Evolutionary conservation across 2,888 invertebrate genomes (phyloP).

Genomic region (Brassicogethes aeneus): DNA sequence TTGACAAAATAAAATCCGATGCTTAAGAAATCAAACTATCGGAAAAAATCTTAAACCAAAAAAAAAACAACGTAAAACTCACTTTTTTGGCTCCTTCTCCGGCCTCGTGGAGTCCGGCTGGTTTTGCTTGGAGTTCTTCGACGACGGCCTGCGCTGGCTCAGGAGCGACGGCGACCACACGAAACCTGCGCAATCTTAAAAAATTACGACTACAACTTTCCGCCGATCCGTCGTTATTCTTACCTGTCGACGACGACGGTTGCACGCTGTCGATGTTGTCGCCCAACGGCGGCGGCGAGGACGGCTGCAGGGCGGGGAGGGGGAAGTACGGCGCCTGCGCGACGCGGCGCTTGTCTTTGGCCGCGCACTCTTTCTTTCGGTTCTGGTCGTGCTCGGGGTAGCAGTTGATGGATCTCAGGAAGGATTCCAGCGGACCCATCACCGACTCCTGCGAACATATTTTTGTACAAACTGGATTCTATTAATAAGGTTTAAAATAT

Average conservation of each 20-base stretch:
- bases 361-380: slow-evolving; percentile 18
- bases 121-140: slow-evolving; percentile 22
- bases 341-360: slow-evolving; percentile 17
- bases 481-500: background rate
- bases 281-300: slow-evolving; percentile 27
- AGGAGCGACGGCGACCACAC: slow-evolving; percentile 39
- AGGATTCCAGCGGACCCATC: slow-evolving; percentile 37
- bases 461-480: background rate
- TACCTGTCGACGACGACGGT: slow-evolving; percentile 24
- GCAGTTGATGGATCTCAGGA: slow-evolving; percentile 35
- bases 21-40: too few species aligned
- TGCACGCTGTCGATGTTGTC: slow-evolving; percentile 24
- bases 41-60: too few species aligned
- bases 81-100: too few species aligned
- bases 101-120: slow-evolving; percentile 26
- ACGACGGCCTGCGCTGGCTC: slow-evolving; percentile 25
- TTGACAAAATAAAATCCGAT: too few species aligned
- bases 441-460: slow-evolving; percentile 24
- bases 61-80: too few species aligned
- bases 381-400: slow-evolving; percentile 35
- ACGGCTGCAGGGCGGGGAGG: slow-evolving; percentile 14
- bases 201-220: slow-evolving; percentile 6
- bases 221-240: background rate
- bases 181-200: slow-evolving; percentile 28
- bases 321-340: slow-evolving; percentile 9